These are phyloP conservation scores for Macrotrachela quadricornifera DNA, from an alignment of 1,140 invertebrate species.

Conservation along the genomic window DNA sequence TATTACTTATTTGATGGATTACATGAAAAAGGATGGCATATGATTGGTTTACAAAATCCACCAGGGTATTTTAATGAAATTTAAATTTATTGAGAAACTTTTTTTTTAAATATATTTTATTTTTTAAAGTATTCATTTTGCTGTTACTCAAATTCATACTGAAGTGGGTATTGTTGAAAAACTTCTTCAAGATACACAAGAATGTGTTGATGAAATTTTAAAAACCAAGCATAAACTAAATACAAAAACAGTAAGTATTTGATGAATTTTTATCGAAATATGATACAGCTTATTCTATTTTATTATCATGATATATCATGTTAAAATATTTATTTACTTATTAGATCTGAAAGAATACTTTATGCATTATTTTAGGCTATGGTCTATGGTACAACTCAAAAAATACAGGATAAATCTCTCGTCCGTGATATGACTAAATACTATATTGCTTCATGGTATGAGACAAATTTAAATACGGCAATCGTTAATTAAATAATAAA, in stretches of 20 bases:
- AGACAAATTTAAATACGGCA: too few relatives aligned
- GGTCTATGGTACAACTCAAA: slow-evolving; percentile 76
- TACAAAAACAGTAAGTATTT: too few relatives aligned
- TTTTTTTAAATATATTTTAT: not conserved
- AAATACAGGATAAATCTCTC: slow-evolving; percentile 63
- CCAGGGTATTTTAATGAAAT: slow-evolving; percentile 52
- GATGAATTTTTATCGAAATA: too few relatives aligned
- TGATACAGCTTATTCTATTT: too few relatives aligned
- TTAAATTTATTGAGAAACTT: too few relatives aligned
- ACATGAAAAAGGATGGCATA: slow-evolving; percentile 63
- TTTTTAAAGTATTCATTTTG: slow-evolving; percentile 58
- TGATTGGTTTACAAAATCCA: slow-evolving; percentile 83
- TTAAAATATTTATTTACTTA: too few relatives aligned
- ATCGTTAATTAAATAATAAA: too few relatives aligned
- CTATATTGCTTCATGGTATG: not conserved
- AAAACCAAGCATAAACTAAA: slow-evolving; percentile 35
- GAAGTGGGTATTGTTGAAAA: slow-evolving; percentile 53
- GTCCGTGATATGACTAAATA: slow-evolving; percentile 57
- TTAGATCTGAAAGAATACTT: too few relatives aligned
- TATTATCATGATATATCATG: too few relatives aligned
- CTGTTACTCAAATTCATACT: slow-evolving; percentile 74
- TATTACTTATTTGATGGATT: slow-evolving; percentile 58
- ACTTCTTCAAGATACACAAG: slow-evolving; percentile 56
- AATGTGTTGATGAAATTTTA: slow-evolving; percentile 43
- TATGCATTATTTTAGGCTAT: slow-evolving; percentile 44